Conservation (phyloP, 2,113 vertebrate species). For the Protobothrops flavoviridis region DNA sequence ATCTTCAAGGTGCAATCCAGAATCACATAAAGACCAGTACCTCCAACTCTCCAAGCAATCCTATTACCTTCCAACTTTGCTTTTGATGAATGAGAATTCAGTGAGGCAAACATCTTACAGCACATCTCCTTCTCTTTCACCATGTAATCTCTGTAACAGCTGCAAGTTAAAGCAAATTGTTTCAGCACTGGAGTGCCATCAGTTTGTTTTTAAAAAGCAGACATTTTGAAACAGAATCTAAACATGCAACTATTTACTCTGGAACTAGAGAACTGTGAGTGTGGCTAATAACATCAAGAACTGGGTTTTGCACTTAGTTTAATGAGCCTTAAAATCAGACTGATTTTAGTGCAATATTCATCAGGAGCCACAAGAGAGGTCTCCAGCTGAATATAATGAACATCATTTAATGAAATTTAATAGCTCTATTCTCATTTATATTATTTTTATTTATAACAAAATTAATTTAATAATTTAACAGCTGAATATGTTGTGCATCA, state of each 20-base stretch:
- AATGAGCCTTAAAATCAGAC: background rate
- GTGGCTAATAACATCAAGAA: background rate
- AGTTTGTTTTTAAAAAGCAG: background rate
- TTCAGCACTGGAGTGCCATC: fast-evolving
- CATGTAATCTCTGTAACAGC: slow-evolving; percentile 61
- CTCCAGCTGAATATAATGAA: background rate
- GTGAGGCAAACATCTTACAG: slow-evolving; percentile 66
- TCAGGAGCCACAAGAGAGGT: background rate
- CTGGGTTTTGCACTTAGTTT: background rate
- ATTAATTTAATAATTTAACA: background rate
- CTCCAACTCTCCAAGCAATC: background rate
- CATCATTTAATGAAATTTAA: background rate
- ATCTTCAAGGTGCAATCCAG: background rate
- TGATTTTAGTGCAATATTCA: background rate
- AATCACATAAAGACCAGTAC: background rate
- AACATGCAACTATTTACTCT: background rate
- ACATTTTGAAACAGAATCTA: background rate
- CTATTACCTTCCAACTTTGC: slow-evolving; percentile 58
- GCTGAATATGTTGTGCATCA: background rate
- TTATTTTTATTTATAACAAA: background rate
- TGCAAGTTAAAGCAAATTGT: slow-evolving; percentile 39
- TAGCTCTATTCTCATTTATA: background rate
- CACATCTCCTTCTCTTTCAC: slow-evolving; percentile 71
- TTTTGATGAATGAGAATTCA: slow-evolving; percentile 17
- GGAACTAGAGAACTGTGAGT: background rate